These are phyloP conservation scores for Tetragonisca angustula DNA, from an alignment of 2,888 invertebrate species.

Conservation along the genomic window DNA sequence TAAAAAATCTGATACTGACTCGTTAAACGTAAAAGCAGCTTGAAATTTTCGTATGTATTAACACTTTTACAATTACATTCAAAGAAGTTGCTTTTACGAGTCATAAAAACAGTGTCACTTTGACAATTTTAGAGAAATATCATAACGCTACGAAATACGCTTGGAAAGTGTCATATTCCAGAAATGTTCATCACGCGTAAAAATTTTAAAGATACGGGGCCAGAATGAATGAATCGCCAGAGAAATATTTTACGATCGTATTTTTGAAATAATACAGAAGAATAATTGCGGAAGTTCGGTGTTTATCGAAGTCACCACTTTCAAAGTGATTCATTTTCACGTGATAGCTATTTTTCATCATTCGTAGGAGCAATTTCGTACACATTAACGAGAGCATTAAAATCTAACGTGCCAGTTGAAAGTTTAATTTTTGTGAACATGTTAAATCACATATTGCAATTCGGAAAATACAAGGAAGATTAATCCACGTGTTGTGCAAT, in stretches of 20 bases:
- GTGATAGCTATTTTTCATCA: background rate
- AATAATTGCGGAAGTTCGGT: background rate
- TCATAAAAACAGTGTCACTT: background rate
- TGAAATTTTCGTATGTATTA: background rate
- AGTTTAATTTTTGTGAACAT: background rate
- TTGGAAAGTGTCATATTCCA: background rate
- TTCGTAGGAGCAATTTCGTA: background rate
- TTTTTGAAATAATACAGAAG: background rate
- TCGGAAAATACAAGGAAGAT: background rate
- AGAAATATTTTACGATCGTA: background rate
- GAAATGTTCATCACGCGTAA: background rate
- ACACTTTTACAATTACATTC: background rate
- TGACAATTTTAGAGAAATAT: background rate
- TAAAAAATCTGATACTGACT: background rate
- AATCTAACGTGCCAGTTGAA: background rate
- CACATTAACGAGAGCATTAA: background rate
- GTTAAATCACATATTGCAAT: background rate
- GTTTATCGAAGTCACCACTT: background rate
- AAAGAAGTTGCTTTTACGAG: background rate
- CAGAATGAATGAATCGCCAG: background rate
- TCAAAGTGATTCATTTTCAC: background rate
- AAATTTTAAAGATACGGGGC: background rate
- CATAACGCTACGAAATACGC: background rate
- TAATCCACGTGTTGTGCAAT: background rate
- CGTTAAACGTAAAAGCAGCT: background rate